These are phyloP conservation scores for Acomys russatus DNA, from an alignment of 2,797 vertebrate genomes.

Conservation along the genomic window DNA sequence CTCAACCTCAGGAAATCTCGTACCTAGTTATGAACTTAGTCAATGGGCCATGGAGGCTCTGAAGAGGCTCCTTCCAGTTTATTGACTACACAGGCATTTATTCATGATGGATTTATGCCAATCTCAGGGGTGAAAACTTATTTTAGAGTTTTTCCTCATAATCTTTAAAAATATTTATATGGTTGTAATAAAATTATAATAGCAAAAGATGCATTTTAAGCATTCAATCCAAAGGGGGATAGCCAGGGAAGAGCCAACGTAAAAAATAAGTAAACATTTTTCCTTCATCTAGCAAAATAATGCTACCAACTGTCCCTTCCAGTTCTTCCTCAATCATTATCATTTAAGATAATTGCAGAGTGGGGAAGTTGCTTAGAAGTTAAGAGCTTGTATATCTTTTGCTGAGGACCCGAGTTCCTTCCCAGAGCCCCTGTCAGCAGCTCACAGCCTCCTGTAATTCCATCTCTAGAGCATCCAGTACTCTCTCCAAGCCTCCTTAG, in stretches of 20 bases:
- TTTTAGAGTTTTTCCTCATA: not conserved
- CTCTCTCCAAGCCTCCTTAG: not conserved
- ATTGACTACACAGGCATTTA: conserved; percentile 51
- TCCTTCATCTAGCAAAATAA: conserved; percentile 14
- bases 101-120: conserved; percentile 50
- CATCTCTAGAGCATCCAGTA: not conserved
- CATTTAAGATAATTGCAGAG: not conserved
- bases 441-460: not conserved
- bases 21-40: conserved; percentile 57
- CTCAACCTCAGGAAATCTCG: conserved; percentile 54
- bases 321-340: not conserved
- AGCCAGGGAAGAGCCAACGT: not conserved
- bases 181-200: conserved; percentile 28
- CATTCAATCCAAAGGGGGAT: not conserved
- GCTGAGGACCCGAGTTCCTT: not conserved
- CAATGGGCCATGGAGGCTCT: conserved; percentile 15
- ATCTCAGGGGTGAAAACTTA: conserved; percentile 36
- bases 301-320: not conserved
- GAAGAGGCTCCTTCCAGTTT: conserved; percentile 52
- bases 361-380: not conserved
- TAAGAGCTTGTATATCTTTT: not conserved
- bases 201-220: not conserved
- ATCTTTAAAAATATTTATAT: not conserved
- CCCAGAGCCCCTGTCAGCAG: not conserved
- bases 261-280: conserved; percentile 11